Percentiles rank a stretch among this genome's conserved stretches.
phyloP scores from a whole-genome alignment of 2,113 vertebrate species.

The Hypomesus transpacificus region DNA sequence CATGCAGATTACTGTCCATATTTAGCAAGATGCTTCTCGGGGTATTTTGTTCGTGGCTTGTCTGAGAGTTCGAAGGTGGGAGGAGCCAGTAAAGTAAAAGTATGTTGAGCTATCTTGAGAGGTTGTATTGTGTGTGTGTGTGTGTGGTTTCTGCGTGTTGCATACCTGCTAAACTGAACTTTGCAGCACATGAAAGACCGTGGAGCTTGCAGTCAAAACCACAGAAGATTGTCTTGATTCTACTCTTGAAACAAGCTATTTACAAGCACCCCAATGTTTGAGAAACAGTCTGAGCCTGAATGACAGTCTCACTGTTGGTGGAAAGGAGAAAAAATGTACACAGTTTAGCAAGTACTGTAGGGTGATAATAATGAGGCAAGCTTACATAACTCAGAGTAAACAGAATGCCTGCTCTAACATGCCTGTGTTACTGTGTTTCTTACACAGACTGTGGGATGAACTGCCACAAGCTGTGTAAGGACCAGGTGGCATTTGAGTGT shows the following conservation, averaged over 20 bases:
- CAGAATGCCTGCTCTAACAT: constrained; percentile 49
- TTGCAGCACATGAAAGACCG: constrained; percentile 46
- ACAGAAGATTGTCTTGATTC: constrained; percentile 29
- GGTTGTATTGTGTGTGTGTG: constrained; percentile 11
- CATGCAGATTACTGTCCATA: background rate
- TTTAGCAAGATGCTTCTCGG: background rate
- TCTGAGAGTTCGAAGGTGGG: background rate
- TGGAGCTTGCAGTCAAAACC: constrained; percentile 40
- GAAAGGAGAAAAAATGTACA: background rate
- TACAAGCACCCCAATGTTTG: constrained; percentile 39
- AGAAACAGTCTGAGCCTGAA: constrained; percentile 3
- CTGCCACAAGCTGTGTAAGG: constrained; percentile 95
- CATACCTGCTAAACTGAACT: constrained; percentile 39
- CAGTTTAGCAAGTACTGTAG: background rate
- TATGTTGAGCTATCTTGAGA: constrained; percentile 5
- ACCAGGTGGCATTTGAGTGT: constrained; percentile 94
- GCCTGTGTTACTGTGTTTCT: constrained; percentile 35
- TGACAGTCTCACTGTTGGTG: constrained; percentile 33
- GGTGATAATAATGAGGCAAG: background rate
- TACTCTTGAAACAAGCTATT: constrained; percentile 46
- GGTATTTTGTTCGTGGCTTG: too few species aligned
- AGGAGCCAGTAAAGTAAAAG: constrained; percentile 39
- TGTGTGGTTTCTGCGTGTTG: constrained; percentile 58
- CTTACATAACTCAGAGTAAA: background rate
- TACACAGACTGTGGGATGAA: constrained; percentile 92